Evolutionary conservation across 2,797 vertebrate genomes (phyloP), one percentile per base, ranked within the genome.

Genomic region (Poeciliopsis presidionis): DNA sequence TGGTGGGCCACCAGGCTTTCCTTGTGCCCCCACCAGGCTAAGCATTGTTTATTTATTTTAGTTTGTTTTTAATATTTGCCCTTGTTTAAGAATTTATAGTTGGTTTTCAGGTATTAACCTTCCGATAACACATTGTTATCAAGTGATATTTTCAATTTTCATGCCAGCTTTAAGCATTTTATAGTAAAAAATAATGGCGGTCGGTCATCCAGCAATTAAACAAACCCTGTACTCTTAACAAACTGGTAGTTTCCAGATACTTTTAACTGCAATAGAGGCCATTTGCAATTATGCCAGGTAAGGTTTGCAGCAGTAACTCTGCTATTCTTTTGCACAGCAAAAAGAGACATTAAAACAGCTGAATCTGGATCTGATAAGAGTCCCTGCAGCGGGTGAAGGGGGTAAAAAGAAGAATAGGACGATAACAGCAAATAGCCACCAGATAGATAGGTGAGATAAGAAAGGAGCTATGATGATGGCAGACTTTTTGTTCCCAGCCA

Each of bases 351-450:
- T 84, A 84, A 90, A 93, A 90, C 88, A 86, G 85, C 84, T 90
- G 89, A 92, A 92, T 93, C 72, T 84, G 55, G 47, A 87, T 94
- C 89, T 84, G 86, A 92, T 93, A 93, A 93, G 87, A 80, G 83
- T 77, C 80, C 46, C 18, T 82, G 67, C 85, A 82, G 80, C 82
- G 78, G 86, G 85, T 89, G 55, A 81, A 83, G 80, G 81, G 80
- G 76, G 75, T 84, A 83, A 85, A 85, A 75, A 70, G 86, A 81
- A 76, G 87, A 91, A 86, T 78, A 79, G 83, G 81, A 57, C 80
- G 79, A 84, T 84, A 84, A 86, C 83, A 81, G 85, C 81, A 83
- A 77, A 80, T 75, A 86, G 83, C 87, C 76, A 87, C 78, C 70
- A 89, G 72, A 94, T 85, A 41, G 86, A 89, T 77, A 49, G 39